phyloP scores from a whole-genome alignment of 2,113 vertebrate genomes.

The Malurus alboscapulatus region DNA sequence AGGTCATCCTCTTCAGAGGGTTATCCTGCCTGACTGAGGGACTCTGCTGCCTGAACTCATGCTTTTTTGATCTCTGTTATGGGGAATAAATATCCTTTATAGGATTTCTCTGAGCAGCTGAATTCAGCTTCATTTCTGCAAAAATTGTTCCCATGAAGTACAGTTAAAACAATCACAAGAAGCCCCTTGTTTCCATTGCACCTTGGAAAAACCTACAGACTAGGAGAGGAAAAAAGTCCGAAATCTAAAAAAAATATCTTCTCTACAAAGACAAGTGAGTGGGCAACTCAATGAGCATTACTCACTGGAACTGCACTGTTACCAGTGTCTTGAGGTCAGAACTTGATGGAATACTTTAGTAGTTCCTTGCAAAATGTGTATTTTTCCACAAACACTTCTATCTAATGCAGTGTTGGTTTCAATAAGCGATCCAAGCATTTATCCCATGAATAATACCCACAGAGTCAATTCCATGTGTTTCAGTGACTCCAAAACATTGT shows the following conservation, averaged over 20 bases:
- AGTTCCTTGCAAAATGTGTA: background rate
- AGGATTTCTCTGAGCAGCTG: background rate
- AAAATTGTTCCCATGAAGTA: background rate
- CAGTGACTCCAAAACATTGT: background rate
- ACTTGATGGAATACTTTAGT: background rate
- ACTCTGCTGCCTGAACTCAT: background rate
- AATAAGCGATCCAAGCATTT: background rate
- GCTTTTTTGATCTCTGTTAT: background rate
- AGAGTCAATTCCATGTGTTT: background rate
- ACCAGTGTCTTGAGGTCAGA: background rate
- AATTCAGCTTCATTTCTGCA: background rate
- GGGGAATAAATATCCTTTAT: background rate
- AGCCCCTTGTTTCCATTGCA: background rate
- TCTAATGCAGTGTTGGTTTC: background rate
- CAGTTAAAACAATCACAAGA: background rate
- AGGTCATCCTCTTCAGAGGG: background rate
- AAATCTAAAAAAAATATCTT: background rate
- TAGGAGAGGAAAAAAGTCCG: background rate
- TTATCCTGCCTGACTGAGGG: background rate
- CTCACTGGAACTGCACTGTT: background rate
- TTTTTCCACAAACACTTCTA: background rate
- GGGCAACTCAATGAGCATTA: background rate
- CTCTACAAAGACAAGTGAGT: background rate
- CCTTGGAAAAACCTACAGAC: background rate
- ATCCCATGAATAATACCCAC: background rate